Evolutionary conservation across 2,888 invertebrate genomes (phyloP).

Genomic region (Caenorhabditis panamensis): DNA sequence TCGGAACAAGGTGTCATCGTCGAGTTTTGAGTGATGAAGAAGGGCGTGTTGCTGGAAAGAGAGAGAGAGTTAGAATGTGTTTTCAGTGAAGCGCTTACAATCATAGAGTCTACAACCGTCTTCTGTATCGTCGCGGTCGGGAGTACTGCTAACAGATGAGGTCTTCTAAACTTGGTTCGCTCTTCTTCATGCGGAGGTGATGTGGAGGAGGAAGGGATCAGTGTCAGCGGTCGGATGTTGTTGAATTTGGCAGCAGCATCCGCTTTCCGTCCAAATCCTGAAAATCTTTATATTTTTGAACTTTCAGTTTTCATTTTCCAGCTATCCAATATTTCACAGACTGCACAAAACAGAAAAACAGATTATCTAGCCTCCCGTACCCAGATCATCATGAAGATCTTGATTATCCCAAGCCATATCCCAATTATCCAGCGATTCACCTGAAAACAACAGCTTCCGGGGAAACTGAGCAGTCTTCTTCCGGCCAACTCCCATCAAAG

Average conservation of each 20-base stretch:
- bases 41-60: slow-evolving; percentile 53
- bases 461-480: slow-evolving; percentile 53
- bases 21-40: slow-evolving; percentile 42
- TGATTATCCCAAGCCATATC: not conserved
- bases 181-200: not conserved
- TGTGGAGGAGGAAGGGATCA: not conserved
- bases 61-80: not conserved
- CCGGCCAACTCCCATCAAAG: slow-evolving; percentile 54
- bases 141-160: slow-evolving; percentile 46
- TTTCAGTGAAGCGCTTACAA: slow-evolving; percentile 13
- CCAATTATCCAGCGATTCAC: slow-evolving; percentile 2
- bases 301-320: too few relatives aligned
- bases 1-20: slow-evolving; percentile 50
- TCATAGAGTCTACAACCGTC: slow-evolving; percentile 44
- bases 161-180: slow-evolving; percentile 21
- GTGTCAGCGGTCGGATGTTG: slow-evolving; percentile 26
- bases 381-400: too few relatives aligned
- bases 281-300: not conserved
- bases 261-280: slow-evolving; percentile 13
- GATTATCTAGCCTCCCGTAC: too few relatives aligned
- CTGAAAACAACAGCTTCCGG: slow-evolving; percentile 43
- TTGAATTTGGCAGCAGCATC: not conserved
- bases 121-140: slow-evolving; percentile 47
- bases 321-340: too few relatives aligned
- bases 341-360: too few relatives aligned